Conservation (phyloP, 2,888 invertebrate genomes). For the Leptinotarsa rubiginosa region DNA sequence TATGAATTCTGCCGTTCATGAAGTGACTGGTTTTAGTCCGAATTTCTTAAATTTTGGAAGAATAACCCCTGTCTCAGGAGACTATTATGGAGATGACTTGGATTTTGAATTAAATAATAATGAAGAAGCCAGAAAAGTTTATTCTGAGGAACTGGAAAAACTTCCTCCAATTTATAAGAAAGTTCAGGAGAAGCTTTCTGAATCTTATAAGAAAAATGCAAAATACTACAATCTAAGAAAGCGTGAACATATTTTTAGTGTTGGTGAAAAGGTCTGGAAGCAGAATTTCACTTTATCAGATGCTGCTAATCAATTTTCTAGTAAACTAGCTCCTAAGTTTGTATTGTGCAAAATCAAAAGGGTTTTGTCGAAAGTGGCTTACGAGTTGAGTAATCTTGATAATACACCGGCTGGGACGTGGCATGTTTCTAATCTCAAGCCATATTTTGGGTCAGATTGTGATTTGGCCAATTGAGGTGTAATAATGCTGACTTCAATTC, state of each 20-base stretch:
- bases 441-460: constrained; percentile 11
- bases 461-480: background rate
- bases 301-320: constrained; percentile 12
- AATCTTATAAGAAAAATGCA: constrained; percentile 6
- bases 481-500: no score
- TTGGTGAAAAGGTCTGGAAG: constrained; percentile 24
- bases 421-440: constrained; percentile 21
- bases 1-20: constrained; percentile 11
- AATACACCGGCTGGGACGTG: constrained; percentile 17
- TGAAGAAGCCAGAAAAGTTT: background rate
- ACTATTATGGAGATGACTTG: background rate
- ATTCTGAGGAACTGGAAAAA: constrained; percentile 1
- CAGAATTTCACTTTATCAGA: constrained; percentile 2
- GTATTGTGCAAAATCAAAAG: constrained; percentile 22
- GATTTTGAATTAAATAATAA: constrained; percentile 9
- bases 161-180: background rate
- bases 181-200: constrained; percentile 7
- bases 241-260: constrained; percentile 18
- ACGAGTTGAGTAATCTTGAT: constrained; percentile 25
- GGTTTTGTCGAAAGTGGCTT: constrained; percentile 17
- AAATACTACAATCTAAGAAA: constrained; percentile 3
- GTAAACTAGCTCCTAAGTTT: constrained; percentile 16
- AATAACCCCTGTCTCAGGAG: background rate
- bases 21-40: constrained; percentile 1
- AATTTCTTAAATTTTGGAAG: background rate